These are phyloP conservation scores for Tachysurus fulvidraco DNA, from an alignment of 2,113 vertebrate species.

Conservation along the genomic window DNA sequence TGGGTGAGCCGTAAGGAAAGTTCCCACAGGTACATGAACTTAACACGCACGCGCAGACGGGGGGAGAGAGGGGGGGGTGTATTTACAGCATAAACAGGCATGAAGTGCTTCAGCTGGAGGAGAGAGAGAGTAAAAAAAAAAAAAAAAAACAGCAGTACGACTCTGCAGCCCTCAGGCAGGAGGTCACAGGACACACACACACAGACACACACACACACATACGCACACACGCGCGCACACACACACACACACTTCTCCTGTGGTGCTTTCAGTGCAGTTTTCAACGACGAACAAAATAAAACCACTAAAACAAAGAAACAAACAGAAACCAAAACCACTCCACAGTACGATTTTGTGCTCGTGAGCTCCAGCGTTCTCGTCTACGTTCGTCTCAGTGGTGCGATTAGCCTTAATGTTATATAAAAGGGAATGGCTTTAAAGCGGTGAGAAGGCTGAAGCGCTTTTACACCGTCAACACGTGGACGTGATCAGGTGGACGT, in stretches of 20 bases:
- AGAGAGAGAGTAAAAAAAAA: constrained; percentile 40
- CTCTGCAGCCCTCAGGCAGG: constrained; percentile 41
- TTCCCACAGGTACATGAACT: constrained; percentile 9
- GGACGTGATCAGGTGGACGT: neutral
- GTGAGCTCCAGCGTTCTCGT: neutral
- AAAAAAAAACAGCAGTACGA: constrained; percentile 60
- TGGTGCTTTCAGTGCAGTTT: constrained; percentile 57
- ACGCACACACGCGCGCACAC: neutral
- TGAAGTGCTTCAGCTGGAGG: neutral
- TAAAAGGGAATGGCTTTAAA: constrained; percentile 53
- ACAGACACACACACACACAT: neutral
- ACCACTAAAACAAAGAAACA: constrained; percentile 16
- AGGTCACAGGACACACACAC: neutral
- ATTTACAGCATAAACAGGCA: constrained; percentile 57
- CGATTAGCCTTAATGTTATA: neutral
- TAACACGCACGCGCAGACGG: constrained; percentile 27
- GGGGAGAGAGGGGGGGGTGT: constrained; percentile 41
- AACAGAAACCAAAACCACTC: neutral
- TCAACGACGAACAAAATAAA: neutral
- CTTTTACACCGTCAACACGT: neutral
- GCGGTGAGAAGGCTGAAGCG: neutral
- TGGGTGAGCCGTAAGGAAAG: constrained; percentile 32
- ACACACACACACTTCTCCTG: constrained; percentile 48
- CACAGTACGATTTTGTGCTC: neutral
- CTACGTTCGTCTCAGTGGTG: neutral